These are phyloP conservation scores for Cephalotes varians DNA, from an alignment of 2,888 invertebrate species.

Conservation along the genomic window DNA sequence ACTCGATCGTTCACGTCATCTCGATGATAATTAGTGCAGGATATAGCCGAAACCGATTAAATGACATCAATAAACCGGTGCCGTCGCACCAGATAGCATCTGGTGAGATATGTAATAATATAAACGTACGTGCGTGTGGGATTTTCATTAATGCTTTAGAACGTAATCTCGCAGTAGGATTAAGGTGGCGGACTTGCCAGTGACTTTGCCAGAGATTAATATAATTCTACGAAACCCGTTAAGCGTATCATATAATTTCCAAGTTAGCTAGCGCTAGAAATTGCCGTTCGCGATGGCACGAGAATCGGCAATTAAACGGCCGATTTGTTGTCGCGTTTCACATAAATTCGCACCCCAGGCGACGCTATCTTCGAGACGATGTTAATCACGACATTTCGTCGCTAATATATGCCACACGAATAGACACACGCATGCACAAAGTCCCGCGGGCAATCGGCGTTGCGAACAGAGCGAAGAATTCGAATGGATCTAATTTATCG, in stretches of 20 bases:
- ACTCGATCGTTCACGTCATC: background rate
- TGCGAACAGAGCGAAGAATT: conserved; percentile 31
- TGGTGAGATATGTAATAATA: background rate
- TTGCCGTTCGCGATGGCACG: conserved; percentile 72
- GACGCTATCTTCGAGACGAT: conserved; percentile 60
- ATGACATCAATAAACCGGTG: conserved; percentile 3
- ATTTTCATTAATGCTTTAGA: conserved; percentile 19
- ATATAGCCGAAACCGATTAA: conserved; percentile 25
- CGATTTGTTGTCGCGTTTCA: conserved; percentile 63
- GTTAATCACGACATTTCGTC: conserved; percentile 75
- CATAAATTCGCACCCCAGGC: conserved; percentile 72
- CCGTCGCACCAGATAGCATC: background rate
- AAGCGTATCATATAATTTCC: conserved; percentile 69
- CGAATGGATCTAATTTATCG: conserved; percentile 64
- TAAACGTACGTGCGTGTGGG: background rate
- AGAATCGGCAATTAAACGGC: conserved; percentile 77
- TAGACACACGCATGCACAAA: conserved; percentile 40
- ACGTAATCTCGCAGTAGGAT: background rate
- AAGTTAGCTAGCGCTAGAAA: conserved; percentile 68
- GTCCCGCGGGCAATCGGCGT: conserved; percentile 55
- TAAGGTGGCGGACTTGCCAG: background rate
- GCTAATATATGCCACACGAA: conserved; percentile 74
- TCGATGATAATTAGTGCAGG: background rate
- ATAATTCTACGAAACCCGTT: conserved; percentile 38
- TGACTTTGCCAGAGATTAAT: background rate